Evolutionary conservation across 1,140 invertebrate genomes (phyloP).

Genomic region (Armadillidium nasatum): DNA sequence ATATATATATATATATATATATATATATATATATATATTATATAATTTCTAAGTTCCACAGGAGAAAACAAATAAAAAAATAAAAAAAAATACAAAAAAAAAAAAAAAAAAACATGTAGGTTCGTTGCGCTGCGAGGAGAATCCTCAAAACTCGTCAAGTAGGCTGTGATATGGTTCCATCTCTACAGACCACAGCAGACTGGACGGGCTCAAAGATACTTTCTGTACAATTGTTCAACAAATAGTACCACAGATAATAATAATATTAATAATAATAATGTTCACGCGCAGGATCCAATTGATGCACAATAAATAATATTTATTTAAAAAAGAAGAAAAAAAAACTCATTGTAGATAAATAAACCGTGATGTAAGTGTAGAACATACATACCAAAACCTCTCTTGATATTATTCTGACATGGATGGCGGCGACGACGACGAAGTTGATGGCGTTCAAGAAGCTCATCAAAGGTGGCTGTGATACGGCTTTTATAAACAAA

Average conservation of each 20-base stretch:
- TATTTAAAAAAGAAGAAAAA: neutral
- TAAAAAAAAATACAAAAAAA: too few species aligned
- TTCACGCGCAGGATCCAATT: too few species aligned
- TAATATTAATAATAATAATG: neutral
- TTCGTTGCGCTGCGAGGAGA: neutral
- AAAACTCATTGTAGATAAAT: neutral
- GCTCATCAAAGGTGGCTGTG: conserved; percentile 50
- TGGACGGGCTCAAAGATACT: conserved; percentile 44
- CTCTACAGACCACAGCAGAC: conserved; percentile 48
- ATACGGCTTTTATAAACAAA: conserved; percentile 44
- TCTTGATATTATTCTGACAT: too few species aligned
- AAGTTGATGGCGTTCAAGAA: conserved; percentile 36
- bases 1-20: too few species aligned
- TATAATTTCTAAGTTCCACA: too few species aligned
- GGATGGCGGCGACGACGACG: neutral
- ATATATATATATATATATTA: too few species aligned
- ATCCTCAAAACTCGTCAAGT: conserved; percentile 48
- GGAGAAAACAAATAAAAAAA: too few species aligned
- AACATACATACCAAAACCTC: too few species aligned
- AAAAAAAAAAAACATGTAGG: neutral
- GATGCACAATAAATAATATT: too few species aligned
- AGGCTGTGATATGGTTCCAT: conserved; percentile 50
- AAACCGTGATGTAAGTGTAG: too few species aligned
- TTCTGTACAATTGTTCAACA: conserved; percentile 49
- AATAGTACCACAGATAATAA: conserved; percentile 27